Conservation (phyloP, 2,888 invertebrate species). For the Escarpia spicata region DNA sequence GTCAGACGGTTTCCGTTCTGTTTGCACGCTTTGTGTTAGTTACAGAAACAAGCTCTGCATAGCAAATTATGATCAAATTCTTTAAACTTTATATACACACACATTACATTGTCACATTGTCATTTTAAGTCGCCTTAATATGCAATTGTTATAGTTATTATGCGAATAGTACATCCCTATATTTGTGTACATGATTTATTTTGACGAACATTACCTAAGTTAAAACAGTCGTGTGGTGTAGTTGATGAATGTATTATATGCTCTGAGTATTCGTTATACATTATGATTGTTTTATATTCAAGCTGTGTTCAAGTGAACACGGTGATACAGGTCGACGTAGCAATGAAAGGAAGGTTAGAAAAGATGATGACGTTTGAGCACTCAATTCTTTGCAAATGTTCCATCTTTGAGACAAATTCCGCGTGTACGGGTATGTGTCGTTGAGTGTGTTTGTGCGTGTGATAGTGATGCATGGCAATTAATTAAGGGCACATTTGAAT, state of each 20-base stretch:
- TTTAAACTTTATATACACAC: not conserved
- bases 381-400: not conserved
- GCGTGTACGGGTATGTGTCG: not conserved
- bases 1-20: not conserved
- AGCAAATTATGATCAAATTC: not conserved
- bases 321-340: not conserved
- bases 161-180: not conserved
- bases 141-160: not conserved
- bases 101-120: constrained; percentile 1
- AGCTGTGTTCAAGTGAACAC: not conserved
- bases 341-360: not conserved
- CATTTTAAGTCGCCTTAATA: not conserved
- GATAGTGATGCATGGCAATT: no score
- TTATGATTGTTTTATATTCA: not conserved
- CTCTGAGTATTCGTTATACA: not conserved
- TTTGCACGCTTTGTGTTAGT: not conserved
- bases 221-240: not conserved
- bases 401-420: not conserved
- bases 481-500: no score
- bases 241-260: not conserved
- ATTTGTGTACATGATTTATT: not conserved
- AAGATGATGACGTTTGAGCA: not conserved
- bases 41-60: not conserved
- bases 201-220: not conserved
- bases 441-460: not conserved